Conservation (phyloP, 1,140 invertebrate species). For the Drosophila bipectinata region DNA sequence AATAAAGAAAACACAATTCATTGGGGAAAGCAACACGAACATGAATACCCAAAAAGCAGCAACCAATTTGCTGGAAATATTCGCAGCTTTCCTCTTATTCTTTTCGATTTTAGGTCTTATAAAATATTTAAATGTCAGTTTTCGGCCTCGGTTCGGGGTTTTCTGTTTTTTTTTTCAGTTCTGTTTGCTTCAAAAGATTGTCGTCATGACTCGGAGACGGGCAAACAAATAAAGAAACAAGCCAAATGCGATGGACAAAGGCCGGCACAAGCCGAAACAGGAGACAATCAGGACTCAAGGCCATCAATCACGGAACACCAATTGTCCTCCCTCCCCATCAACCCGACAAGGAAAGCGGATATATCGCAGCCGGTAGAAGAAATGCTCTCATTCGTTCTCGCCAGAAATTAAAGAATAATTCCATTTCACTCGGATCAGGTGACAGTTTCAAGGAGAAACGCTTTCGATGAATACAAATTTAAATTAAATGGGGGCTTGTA, state of each 20-base stretch:
- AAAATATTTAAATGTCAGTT: constrained; percentile 71
- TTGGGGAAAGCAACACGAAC: background rate
- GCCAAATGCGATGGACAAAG: constrained; percentile 12
- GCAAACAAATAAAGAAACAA: constrained; percentile 31
- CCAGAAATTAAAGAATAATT: constrained; percentile 5
- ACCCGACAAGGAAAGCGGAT: background rate
- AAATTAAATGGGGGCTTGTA: no score
- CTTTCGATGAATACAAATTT: no score
- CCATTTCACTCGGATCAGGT: background rate
- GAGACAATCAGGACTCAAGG: constrained; percentile 24
- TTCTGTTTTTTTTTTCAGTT: background rate
- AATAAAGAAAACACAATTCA: background rate
- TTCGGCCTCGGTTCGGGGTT: constrained; percentile 15
- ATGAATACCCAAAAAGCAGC: background rate
- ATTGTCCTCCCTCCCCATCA: background rate
- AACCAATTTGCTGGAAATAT: constrained; percentile 47
- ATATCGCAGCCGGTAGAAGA: background rate
- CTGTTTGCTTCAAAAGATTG: constrained; percentile 32
- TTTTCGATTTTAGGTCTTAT: constrained; percentile 49
- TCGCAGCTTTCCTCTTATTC: constrained; percentile 3
- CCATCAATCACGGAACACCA: constrained; percentile 28
- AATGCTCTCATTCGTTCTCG: background rate
- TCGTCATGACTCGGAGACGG: constrained; percentile 29
- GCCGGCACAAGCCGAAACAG: background rate
- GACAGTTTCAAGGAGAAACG: background rate